Base-by-base conservation (phyloP, 2,113 vertebrate species). In the Microtus richardsoni region DNA sequence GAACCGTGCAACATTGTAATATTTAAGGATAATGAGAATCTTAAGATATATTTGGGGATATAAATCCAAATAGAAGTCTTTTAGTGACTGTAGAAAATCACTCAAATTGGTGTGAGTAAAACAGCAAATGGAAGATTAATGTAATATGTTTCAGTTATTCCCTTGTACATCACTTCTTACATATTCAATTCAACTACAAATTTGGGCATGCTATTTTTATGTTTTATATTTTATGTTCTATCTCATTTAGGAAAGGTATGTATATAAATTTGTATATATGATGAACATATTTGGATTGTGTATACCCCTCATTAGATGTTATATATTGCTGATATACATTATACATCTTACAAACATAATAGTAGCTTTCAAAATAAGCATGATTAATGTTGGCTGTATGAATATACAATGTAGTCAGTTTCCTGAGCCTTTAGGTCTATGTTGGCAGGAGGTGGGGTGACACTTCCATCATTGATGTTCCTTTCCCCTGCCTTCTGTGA, bases 331-430 rank as follows among this genome's bases (percentile, higher is more conserved):
- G n/a, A 62, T 39, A 41, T 28, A 62, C 13, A 39, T 83, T 52
- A 77, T 14, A 47, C 88, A 41, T 66, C 47, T 7, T 77, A 9
- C 49, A 86, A 36, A 71, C 3, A 7, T 49, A 91, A 39, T 5
- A 89, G 33, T 83, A 21, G 9, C 30, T 96, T 14, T 44, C 49
- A 52, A 96, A 96, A 62, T 49, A 60, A 41, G 36, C 82, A 28
- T 79, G 39, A 95, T 36, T 77, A 60, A 85, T 5, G 30, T 28
- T 75, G 60, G 88, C 4, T 33, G 79, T 21, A 39, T 64, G 14
- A 52, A 30, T 60, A 91, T 24, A 39, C 11, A 64, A 47, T 73
- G 22, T 39, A 91, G 13, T 9, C 21, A 24, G 5, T 52, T 52
- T 9, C 33, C 41, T 68, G 83, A 33, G 58, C 1, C 39, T 93